Base-by-base conservation (phyloP, 2,113 vertebrate genomes). In the Poicephalus gulielmi region DNA sequence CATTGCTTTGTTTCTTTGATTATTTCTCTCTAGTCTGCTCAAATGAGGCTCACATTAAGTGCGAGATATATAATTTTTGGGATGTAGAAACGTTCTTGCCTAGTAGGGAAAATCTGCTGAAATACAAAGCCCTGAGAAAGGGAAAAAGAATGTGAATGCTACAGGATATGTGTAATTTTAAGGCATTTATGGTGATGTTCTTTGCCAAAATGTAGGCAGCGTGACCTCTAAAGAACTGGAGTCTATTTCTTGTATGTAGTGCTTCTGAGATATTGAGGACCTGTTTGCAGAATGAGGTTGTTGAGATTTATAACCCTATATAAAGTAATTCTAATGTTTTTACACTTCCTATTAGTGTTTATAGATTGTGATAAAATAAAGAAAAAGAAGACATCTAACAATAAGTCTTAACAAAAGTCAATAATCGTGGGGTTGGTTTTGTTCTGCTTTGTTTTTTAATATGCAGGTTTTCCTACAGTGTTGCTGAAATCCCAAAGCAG, bases 301-400 rank as follows among this genome's bases (percentile, higher is more conserved):
- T 63, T 22, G 73, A 60, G 74, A 64, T 73, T 22, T 83, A 66
- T 76, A 88, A 84, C 55, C 25, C 41, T 83, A 82, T 91, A 52
- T 91, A 87, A 91, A 86, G 37, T 78, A 85, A 68, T 88, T 91
- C 37, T 86, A 88, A 78, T 57, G 37, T 60, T 85, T 93, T 95
- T 92, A 43, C 44, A 37, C 41, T 68, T 82, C 41, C 35, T 87
- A 60, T 87, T 31, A 62, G 75, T 62, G 83, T 88, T 91, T 88
- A 66, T 59, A 64, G 73, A n/a, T 63, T 75, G n/a, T 39, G 46
- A 90, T 86, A 92, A 93, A 90, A 75, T n/a, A 92, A 92, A 37
- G 59, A 91, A 93, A 75, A 90, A 23, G 27, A 71, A 83, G 86
- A 87, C 49, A 50, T 13, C 28, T 90, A 86, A 73, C 1, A 6